These are phyloP conservation scores for Sabatieria punctata DNA, from an alignment of 2,888 invertebrate genomes.

Conservation along the genomic window DNA sequence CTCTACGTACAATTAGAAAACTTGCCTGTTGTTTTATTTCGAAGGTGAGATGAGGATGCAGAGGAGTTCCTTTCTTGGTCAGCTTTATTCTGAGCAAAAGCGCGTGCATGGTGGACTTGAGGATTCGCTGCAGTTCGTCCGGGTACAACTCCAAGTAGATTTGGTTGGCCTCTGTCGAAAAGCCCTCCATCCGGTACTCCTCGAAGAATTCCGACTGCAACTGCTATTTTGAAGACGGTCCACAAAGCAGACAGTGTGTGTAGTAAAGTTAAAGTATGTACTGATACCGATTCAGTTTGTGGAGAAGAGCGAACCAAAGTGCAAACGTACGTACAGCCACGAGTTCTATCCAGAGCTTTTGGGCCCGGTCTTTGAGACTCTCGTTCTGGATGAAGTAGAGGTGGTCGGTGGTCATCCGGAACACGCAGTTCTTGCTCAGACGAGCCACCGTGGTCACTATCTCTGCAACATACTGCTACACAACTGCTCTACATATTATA, in stretches of 20 bases:
- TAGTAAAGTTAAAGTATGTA: neutral
- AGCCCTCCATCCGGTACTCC: neutral
- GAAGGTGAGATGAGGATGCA: neutral
- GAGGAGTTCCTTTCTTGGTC: neutral
- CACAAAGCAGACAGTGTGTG: neutral
- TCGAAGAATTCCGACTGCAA: neutral
- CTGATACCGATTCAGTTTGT: neutral
- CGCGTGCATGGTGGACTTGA: neutral
- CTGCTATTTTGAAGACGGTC: neutral
- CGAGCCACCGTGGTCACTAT: slow-evolving; percentile 56
- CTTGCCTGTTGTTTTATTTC: neutral
- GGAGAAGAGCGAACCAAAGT: neutral
- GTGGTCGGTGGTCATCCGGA: slow-evolving; percentile 49
- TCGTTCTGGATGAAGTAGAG: slow-evolving; percentile 47
- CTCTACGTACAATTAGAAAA: no score
- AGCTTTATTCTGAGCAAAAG: neutral
- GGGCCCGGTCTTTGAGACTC: neutral
- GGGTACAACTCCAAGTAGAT: neutral
- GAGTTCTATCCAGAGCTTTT: neutral
- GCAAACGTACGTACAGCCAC: neutral
- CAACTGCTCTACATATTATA: no score
- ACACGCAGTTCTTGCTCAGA: slow-evolving; percentile 55
- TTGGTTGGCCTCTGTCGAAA: neutral
- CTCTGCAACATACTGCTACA: slow-evolving; percentile 44
- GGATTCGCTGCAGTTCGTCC: neutral